Base-by-base conservation (phyloP, 2,888 invertebrate species). In the Nomada ferruginata region DNA sequence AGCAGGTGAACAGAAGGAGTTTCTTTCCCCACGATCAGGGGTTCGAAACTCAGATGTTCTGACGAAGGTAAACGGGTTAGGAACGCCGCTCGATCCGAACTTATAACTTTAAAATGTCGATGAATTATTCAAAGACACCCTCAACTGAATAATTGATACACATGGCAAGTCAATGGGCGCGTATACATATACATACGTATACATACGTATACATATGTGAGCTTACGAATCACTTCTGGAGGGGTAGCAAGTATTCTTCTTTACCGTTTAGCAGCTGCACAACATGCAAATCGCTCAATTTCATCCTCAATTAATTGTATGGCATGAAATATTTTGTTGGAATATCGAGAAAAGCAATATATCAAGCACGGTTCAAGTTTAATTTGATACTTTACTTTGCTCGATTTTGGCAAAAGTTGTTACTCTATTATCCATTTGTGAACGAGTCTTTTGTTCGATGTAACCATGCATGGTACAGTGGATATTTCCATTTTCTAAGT, bases 71-170 rank as follows among this genome's bases (percentile, higher is more conserved):
- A 88, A 87, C 85, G 85, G 84, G 81, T 88, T 84, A 80, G 57
- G 71, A 75, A 83, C 85, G 79, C 81, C 83, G 85, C 75, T 76
- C 61, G 68, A 74, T 65, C 80, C 77, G 78, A 87, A 86, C 86
- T 90, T 86, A 85, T 90, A 88, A 88, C 81, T 82, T 84, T 72
- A 73, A 86, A 88, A 87, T 79, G 82, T 68, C 84, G 78, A 90
- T 90, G 90, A 91, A 91, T 90, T 89, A 91, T 91, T 90, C 91
- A 91, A 85, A 77, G 84, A 80, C 85, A 89, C 84, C 83, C 85
- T 89, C 87, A 80, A 79, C 83, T 87, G 91, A 91, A 91, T 91
- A 91, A 91, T 91, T 89, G 91, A 91, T 91, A 91, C 89, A 89
- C 89, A 87, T 85, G 88, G 81, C 65, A 85, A 83, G 81, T 85